Percentiles rank a stretch among this genome's conserved stretches.
These are phyloP conservation scores for Rana temporaria DNA, from an alignment of 2,113 vertebrate species.

Conservation along the genomic window DNA sequence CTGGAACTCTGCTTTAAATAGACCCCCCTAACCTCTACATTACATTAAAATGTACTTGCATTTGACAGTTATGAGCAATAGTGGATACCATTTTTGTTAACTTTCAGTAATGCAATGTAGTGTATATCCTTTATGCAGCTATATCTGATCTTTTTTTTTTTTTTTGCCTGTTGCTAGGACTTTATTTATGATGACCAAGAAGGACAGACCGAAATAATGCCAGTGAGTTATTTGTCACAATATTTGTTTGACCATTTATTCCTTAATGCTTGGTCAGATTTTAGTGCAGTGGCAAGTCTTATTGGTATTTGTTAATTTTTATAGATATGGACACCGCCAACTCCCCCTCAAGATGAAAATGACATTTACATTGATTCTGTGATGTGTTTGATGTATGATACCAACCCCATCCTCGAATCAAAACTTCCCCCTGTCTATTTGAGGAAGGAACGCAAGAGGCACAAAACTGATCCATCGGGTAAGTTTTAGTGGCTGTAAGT, in stretches of 20 bases:
- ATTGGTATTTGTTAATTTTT: slow-evolving; percentile 7
- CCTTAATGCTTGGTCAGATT: background rate
- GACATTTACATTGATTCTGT: slow-evolving; percentile 93
- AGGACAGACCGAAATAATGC: slow-evolving; percentile 91
- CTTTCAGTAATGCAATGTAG: too few species aligned
- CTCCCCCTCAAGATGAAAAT: slow-evolving; percentile 92
- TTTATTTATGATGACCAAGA: slow-evolving; percentile 87
- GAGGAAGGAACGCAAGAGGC: slow-evolving; percentile 88
- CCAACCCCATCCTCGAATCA: slow-evolving; percentile 85
- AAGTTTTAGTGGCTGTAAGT: background rate
- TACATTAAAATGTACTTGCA: too few species aligned
- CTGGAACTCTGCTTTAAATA: too few species aligned
- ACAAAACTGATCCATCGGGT: slow-evolving; percentile 89
- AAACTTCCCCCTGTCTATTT: slow-evolving; percentile 88
- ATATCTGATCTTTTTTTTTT: background rate
- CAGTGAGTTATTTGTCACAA: slow-evolving; percentile 71
- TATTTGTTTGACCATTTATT: background rate
- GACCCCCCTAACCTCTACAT: too few species aligned
- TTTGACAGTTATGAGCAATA: too few species aligned
- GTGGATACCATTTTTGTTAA: too few species aligned
- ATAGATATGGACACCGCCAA: slow-evolving; percentile 92
- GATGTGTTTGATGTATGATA: slow-evolving; percentile 93
- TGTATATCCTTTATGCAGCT: too few species aligned
- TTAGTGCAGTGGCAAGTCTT: background rate
- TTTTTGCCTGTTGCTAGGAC: slow-evolving; percentile 73